Conservation (phyloP, 1,140 invertebrate genomes). For the Lerema accius region DNA sequence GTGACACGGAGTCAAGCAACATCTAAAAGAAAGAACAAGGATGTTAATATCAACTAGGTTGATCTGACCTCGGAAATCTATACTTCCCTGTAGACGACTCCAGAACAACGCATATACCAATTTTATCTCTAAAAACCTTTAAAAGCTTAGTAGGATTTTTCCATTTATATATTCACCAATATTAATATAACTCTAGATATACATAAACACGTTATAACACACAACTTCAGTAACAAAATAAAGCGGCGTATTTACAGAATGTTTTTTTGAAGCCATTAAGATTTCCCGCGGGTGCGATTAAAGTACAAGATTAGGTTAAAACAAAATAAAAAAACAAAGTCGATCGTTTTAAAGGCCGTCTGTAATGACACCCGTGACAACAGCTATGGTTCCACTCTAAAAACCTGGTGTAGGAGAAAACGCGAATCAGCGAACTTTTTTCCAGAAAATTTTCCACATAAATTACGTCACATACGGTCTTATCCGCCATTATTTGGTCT, state of each 20-base stretch:
- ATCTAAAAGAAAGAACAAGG: too few relatives aligned
- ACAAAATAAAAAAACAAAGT: slow-evolving; percentile 49
- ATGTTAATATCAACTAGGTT: too few relatives aligned
- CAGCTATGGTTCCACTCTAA: slow-evolving; percentile 43
- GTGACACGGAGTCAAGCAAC: too few relatives aligned
- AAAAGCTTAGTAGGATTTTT: too few relatives aligned
- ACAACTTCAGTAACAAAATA: too few relatives aligned
- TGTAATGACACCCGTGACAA: slow-evolving; percentile 52
- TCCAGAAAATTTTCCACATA: slow-evolving; percentile 72
- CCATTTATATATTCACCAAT: too few relatives aligned
- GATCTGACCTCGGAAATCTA: too few relatives aligned
- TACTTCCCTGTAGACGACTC: too few relatives aligned
- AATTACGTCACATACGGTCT: slow-evolving; percentile 76
- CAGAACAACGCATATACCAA: too few relatives aligned
- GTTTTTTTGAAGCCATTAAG: slow-evolving; percentile 40
- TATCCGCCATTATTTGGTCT: slow-evolving; percentile 73
- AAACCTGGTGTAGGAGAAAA: slow-evolving; percentile 49
- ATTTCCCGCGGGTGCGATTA: slow-evolving; percentile 45
- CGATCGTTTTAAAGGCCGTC: slow-evolving; percentile 50
- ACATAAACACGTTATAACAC: too few relatives aligned
- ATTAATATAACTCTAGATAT: too few relatives aligned
- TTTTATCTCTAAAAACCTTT: too few relatives aligned
- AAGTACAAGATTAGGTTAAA: slow-evolving; percentile 39
- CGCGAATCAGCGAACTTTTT: slow-evolving; percentile 58
- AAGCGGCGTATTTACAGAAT: slow-evolving; percentile 6